phyloP scores from a whole-genome alignment of 1,140 invertebrate genomes.

The Hermatobates lingyangjiaoensis region DNA sequence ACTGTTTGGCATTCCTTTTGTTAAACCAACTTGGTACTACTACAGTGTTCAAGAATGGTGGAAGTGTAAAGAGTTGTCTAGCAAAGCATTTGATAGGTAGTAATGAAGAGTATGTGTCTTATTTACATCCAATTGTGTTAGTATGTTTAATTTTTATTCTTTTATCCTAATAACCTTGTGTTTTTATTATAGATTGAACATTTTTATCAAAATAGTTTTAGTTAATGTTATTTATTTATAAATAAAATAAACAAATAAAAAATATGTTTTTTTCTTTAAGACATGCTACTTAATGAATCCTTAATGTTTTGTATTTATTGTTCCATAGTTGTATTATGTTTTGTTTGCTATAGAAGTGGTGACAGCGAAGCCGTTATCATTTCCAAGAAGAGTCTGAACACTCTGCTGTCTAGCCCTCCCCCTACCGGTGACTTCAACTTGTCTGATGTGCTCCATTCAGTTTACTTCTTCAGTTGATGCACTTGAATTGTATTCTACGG shows the following conservation, averaged over 20 bases:
- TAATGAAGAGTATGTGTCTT: too few relatives aligned
- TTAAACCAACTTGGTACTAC: too few relatives aligned
- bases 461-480: conserved; percentile 71
- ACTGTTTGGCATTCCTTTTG: too few relatives aligned
- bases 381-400: conserved; percentile 32
- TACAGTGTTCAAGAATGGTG: too few relatives aligned
- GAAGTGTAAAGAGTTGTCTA: too few relatives aligned
- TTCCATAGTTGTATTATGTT: conserved; percentile 4
- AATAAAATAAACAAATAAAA: conserved; percentile 1
- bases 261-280: neutral
- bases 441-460: conserved; percentile 47
- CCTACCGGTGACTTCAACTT: conserved; percentile 55
- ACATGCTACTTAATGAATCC: neutral
- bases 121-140: too few relatives aligned
- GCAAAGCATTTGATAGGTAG: too few relatives aligned
- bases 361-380: conserved; percentile 6
- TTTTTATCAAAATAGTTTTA: neutral
- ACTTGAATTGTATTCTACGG: too few relatives aligned
- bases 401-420: conserved; percentile 38
- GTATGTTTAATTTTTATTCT: too few relatives aligned
- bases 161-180: neutral
- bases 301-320: neutral
- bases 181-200: neutral
- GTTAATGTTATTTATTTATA: neutral
- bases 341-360: conserved; percentile 5